Evolutionary conservation across 2,113 vertebrate species (phyloP).

Genomic region (Reinhardtius hippoglossoides): DNA sequence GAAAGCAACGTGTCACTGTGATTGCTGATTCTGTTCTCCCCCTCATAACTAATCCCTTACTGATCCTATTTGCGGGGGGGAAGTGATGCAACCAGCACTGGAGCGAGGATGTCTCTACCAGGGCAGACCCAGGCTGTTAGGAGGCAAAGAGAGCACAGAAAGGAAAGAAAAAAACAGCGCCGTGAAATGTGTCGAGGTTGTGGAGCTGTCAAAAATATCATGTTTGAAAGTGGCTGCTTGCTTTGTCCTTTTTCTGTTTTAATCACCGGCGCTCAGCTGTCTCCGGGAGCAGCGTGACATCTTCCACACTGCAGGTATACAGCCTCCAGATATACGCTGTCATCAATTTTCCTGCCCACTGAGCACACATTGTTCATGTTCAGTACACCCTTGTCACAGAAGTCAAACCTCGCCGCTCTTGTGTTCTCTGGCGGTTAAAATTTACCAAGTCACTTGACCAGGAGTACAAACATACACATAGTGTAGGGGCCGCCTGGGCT

Average conservation of each 20-base stretch:
- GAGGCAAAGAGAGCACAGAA: constrained; percentile 39
- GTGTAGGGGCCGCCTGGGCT: background rate
- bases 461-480: background rate
- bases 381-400: constrained; percentile 57
- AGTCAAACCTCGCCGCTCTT: constrained; percentile 56
- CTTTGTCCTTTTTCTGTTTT: constrained; percentile 57
- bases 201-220: constrained; percentile 48
- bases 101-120: constrained; percentile 59
- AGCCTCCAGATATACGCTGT: constrained; percentile 60
- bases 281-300: constrained; percentile 60
- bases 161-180: constrained; percentile 4
- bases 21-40: constrained; percentile 74
- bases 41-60: constrained; percentile 72
- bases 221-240: constrained; percentile 42
- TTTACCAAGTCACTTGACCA: constrained; percentile 41
- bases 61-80: constrained; percentile 70
- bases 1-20: constrained; percentile 61
- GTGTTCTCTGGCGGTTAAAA: constrained; percentile 22
- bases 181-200: constrained; percentile 52
- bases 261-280: constrained; percentile 57
- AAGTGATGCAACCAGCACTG: constrained; percentile 74
- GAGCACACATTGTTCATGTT: constrained; percentile 65
- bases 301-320: constrained; percentile 65
- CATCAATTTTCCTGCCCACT: constrained; percentile 73
- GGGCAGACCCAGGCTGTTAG: constrained; percentile 42